These are phyloP conservation scores for Perizoma flavofasciatum DNA, from an alignment of 2,888 invertebrate genomes.

Conservation along the genomic window DNA sequence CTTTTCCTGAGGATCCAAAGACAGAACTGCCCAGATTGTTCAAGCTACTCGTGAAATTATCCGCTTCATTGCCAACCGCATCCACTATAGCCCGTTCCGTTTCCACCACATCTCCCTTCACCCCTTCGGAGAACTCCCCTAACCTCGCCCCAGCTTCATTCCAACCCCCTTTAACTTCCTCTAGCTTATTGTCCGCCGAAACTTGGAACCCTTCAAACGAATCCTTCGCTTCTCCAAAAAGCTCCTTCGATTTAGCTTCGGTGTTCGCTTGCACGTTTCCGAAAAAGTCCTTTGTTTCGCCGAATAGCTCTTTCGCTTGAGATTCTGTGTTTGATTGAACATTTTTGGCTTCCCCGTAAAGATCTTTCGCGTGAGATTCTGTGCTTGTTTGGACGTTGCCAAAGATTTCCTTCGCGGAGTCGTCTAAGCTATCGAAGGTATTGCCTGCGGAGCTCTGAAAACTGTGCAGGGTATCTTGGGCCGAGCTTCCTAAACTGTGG, in stretches of 20 bases:
- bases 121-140: constrained; percentile 51
- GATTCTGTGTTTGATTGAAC: constrained; percentile 56
- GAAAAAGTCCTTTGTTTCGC: constrained; percentile 54
- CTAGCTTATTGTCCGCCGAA: constrained; percentile 73
- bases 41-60: constrained; percentile 72
- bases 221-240: constrained; percentile 59
- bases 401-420: constrained; percentile 65
- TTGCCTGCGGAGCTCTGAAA: constrained; percentile 79
- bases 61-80: constrained; percentile 63
- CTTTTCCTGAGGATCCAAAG: constrained; percentile 78
- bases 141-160: constrained; percentile 60
- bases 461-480: constrained; percentile 75
- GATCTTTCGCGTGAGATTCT: constrained; percentile 60
- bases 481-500: constrained; percentile 68
- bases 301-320: constrained; percentile 58
- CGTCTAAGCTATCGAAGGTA: constrained; percentile 76
- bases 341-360: constrained; percentile 58
- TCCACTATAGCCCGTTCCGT: constrained; percentile 55
- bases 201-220: constrained; percentile 77
- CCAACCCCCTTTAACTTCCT: constrained; percentile 66
- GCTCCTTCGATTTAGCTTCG: constrained; percentile 63
- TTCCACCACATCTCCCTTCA: constrained; percentile 47
- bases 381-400: constrained; percentile 58
- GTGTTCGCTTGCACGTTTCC: constrained; percentile 57
- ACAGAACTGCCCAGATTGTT: constrained; percentile 77